A percentile compares a stretch with the other conserved stretches of the same genome.
Evolutionary conservation across 2,888 invertebrate genomes (phyloP).

Genomic region (Torymus texanus): DNA sequence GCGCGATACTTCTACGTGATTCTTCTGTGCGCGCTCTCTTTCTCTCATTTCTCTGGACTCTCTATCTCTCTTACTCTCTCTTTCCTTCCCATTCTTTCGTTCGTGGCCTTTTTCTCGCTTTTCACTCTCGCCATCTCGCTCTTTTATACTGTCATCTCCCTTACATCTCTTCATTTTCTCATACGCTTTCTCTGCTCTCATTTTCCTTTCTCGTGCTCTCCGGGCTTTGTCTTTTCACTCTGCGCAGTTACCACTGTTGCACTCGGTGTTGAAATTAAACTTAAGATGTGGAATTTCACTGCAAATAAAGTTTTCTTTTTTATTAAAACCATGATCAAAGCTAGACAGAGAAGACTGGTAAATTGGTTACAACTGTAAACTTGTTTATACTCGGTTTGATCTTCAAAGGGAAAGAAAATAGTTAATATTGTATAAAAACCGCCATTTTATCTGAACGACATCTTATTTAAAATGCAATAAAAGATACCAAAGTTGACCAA

Average conservation of each 20-base stretch:
- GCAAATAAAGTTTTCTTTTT: not conserved
- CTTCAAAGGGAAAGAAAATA: no score
- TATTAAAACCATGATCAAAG: no score
- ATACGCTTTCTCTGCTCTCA: conserved; percentile 17
- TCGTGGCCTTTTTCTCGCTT: conserved; percentile 1
- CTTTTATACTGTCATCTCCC: conserved; percentile 8
- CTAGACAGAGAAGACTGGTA: no score
- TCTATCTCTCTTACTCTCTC: not conserved
- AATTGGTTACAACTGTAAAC: no score
- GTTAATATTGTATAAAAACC: no score
- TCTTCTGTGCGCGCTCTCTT: conserved; percentile 34
- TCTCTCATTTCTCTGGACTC: not conserved
- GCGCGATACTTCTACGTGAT: conserved; percentile 47
- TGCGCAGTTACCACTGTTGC: not conserved
- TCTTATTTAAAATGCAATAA: no score
- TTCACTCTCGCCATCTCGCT: not conserved
- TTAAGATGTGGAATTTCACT: not conserved
- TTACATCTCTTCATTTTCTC: conserved; percentile 34
- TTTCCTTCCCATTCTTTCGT: not conserved
- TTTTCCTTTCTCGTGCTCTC: not conserved
- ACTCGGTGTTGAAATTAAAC: conserved; percentile 16
- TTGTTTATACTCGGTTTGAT: no score
- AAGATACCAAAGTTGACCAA: no score
- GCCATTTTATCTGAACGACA: no score
- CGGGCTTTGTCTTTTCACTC: conserved; percentile 22